These are phyloP conservation scores for Isaurus tuberculatus DNA, from an alignment of 92 coral and sea anemone genomes.

Conservation along the genomic window DNA sequence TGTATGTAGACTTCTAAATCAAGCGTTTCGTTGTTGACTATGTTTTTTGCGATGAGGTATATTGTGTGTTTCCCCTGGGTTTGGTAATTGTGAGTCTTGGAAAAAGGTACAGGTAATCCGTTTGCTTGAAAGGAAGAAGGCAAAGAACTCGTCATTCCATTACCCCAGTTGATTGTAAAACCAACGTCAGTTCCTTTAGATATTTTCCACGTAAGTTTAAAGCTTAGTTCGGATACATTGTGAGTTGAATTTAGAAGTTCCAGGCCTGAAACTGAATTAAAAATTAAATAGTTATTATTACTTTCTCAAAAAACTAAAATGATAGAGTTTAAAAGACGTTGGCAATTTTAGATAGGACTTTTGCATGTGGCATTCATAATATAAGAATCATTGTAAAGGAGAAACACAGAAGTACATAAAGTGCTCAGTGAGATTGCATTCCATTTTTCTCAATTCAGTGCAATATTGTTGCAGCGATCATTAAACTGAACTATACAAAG, in stretches of 20 bases:
- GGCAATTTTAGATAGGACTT: no score
- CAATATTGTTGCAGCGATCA: no score
- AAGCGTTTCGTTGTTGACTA: neutral
- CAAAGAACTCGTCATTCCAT: neutral
- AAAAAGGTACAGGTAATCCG: neutral
- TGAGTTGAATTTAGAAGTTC: neutral
- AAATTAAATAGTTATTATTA: neutral
- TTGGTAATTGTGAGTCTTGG: neutral
- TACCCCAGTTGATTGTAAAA: constrained; percentile 34
- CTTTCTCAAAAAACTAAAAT: no score
- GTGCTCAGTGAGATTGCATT: no score
- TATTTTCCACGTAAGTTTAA: constrained; percentile 2
- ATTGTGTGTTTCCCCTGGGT: constrained; percentile 6
- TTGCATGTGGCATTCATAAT: no score
- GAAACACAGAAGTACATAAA: no score
- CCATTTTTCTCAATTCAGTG: no score
- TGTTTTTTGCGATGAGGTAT: neutral
- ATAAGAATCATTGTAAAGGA: no score
- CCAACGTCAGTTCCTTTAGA: constrained; percentile 23
- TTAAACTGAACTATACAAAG: no score
- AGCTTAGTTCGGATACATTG: neutral
- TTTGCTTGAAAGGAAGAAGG: neutral
- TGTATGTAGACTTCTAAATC: constrained; percentile 5
- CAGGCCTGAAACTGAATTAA: constrained; percentile 24
- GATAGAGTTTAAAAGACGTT: no score